A percentile compares a stretch with the other conserved stretches of the same genome.
phyloP scores from a whole-genome alignment of 2,797 vertebrate species.

The Okamejei kenojei region DNA sequence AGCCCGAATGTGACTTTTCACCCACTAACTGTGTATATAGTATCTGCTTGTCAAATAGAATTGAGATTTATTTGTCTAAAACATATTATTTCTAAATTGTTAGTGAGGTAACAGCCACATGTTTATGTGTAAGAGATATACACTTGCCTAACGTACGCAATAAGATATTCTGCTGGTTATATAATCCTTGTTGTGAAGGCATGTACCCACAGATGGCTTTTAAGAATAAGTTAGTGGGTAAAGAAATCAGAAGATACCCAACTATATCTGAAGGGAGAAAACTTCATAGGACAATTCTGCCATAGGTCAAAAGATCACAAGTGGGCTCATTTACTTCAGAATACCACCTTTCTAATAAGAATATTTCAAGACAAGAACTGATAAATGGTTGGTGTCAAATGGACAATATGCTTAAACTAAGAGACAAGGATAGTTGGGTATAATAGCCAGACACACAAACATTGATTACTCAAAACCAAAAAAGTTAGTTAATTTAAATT shows the following conservation, averaged over 20 bases:
- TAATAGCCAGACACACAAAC: conserved; percentile 19
- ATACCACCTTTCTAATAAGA: conserved; percentile 19
- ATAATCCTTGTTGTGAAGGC: not conserved
- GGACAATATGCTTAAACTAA: not conserved
- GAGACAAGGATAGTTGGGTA: not conserved
- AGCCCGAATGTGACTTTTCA: conserved; percentile 25
- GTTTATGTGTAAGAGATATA: not conserved
- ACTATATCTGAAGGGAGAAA: not conserved
- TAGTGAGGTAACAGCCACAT: conserved; percentile 14
- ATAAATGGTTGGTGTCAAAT: conserved; percentile 5
- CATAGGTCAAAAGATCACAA: conserved; percentile 9
- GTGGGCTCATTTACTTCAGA: not conserved
- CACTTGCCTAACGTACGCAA: not conserved
- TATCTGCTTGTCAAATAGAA: not conserved
- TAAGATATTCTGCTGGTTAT: not conserved
- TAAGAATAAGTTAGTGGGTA: not conserved
- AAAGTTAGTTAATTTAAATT: not conserved
- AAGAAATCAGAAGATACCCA: not conserved
- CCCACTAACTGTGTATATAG: not conserved
- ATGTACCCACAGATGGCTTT: not conserved
- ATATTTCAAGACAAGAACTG: not conserved
- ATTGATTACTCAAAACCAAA: not conserved
- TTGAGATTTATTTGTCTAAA: not conserved
- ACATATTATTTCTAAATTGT: not conserved
- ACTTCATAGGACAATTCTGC: not conserved